Evolutionary conservation across 2,797 vertebrate species (phyloP).

Genomic region (Clarias pachynema): DNA sequence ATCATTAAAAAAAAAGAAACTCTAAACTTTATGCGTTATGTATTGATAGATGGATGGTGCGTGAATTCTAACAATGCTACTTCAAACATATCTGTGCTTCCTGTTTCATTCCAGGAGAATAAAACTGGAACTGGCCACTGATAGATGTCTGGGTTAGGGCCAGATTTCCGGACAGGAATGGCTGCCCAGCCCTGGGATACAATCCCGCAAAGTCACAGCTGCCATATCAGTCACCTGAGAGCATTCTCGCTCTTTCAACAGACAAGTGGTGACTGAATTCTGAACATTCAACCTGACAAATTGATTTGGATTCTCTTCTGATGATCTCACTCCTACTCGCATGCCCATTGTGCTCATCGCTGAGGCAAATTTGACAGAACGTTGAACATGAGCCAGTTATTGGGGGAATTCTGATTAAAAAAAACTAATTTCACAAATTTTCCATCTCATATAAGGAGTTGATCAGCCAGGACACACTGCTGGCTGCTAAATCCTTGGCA

Average conservation of each 20-base stretch:
- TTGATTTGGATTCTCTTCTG: conserved; percentile 75
- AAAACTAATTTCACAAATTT: background rate
- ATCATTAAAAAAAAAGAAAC: background rate
- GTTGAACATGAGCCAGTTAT: background rate
- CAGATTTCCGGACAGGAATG: conserved; percentile 64
- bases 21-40: background rate
- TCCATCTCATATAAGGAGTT: background rate
- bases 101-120: conserved; percentile 65
- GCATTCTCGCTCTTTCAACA: conserved; percentile 64
- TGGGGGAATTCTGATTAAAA: background rate
- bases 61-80: conserved; percentile 61
- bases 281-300: conserved; percentile 73
- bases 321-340: conserved; percentile 60
- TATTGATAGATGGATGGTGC: background rate
- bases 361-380: conserved; percentile 57
- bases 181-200: conserved; percentile 61
- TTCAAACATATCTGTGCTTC: conserved; percentile 46
- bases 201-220: conserved; percentile 73
- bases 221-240: conserved; percentile 75
- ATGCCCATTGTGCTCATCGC: conserved; percentile 47
- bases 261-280: conserved; percentile 68
- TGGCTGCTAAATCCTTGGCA: background rate
- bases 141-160: conserved; percentile 69
- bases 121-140: conserved; percentile 69
- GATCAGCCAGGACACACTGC: background rate